phyloP scores from a whole-genome alignment of 1,140 invertebrate species.

The Zaprionus inermis region DNA sequence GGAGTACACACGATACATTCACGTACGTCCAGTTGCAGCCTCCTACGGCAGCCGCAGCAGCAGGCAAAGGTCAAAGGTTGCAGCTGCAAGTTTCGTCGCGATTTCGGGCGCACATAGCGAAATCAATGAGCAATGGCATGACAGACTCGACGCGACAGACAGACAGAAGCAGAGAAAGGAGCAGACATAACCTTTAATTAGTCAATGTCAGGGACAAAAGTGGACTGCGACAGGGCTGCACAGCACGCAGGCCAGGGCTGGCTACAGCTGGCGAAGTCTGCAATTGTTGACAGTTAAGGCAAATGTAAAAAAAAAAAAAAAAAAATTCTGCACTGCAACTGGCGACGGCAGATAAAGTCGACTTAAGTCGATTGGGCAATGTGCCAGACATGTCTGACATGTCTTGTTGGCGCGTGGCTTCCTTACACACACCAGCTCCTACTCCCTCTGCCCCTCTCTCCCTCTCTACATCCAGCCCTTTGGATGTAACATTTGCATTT shows the following conservation, averaged over 20 bases:
- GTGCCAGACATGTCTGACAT: slow-evolving; percentile 51
- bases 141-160: background rate
- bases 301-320: slow-evolving; percentile 4
- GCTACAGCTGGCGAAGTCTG: slow-evolving; percentile 2
- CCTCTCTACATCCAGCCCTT: background rate
- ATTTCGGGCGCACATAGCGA: slow-evolving; percentile 14
- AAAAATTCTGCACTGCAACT: background rate
- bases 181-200: slow-evolving; percentile 33
- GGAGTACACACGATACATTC: slow-evolving; percentile 30
- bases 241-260: background rate
- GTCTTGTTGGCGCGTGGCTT: slow-evolving; percentile 4
- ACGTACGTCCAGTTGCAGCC: slow-evolving; percentile 7
- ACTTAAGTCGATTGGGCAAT: slow-evolving; percentile 24
- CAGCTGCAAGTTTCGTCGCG: slow-evolving; percentile 8
- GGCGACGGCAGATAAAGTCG: slow-evolving; percentile 21
- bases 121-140: background rate
- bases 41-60: background rate
- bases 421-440: too few relatives aligned
- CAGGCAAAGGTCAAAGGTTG: slow-evolving; percentile 28
- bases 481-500: slow-evolving; percentile 43
- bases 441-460: background rate
- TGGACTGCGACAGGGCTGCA: background rate
- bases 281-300: slow-evolving; percentile 17
- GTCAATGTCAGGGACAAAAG: slow-evolving; percentile 28
- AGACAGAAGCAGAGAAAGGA: background rate